A percentile compares a stretch with the other conserved stretches of the same genome.
Conservation (phyloP, 2,113 vertebrate genomes). For the Micromys minutus region DNA sequence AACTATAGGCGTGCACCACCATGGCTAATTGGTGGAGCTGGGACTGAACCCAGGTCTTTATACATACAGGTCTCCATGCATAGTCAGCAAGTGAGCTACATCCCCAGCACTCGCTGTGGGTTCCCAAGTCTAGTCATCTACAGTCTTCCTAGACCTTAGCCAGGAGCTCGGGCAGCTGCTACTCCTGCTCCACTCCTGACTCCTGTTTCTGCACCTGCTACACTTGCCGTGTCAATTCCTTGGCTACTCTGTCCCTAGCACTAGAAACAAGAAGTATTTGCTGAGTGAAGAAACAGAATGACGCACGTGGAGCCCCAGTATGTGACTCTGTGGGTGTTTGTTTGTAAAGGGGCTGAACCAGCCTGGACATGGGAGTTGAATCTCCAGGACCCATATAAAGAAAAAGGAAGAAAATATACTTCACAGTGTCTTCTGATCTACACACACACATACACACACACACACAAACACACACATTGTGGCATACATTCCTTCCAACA, state of each 20-base stretch:
- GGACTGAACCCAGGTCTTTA: not conserved
- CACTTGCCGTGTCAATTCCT: not conserved
- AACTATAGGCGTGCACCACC: not conserved
- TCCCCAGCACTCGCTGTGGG: not conserved
- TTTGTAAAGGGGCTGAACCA: not conserved
- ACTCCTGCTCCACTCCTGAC: too few relatives aligned
- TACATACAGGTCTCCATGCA: too few relatives aligned
- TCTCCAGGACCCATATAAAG: not conserved
- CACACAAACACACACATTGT: not conserved
- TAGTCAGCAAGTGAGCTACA: not conserved
- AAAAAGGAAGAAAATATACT: not conserved
- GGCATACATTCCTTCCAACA: not conserved
- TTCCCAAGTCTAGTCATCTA: not conserved
- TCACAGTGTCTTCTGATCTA: not conserved
- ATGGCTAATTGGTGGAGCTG: not conserved
- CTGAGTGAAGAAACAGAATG: not conserved
- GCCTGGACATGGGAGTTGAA: not conserved
- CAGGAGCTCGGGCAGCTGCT: not conserved
- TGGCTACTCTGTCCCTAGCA: not conserved
- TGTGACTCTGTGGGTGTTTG: rapidly evolving
- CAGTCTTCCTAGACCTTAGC: not conserved
- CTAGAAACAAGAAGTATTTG: not conserved
- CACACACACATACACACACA: too few relatives aligned
- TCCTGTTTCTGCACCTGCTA: not conserved
- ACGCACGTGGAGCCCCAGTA: rapidly evolving